phyloP scores from a whole-genome alignment of 1,140 invertebrate genomes.

The Lerema accius region DNA sequence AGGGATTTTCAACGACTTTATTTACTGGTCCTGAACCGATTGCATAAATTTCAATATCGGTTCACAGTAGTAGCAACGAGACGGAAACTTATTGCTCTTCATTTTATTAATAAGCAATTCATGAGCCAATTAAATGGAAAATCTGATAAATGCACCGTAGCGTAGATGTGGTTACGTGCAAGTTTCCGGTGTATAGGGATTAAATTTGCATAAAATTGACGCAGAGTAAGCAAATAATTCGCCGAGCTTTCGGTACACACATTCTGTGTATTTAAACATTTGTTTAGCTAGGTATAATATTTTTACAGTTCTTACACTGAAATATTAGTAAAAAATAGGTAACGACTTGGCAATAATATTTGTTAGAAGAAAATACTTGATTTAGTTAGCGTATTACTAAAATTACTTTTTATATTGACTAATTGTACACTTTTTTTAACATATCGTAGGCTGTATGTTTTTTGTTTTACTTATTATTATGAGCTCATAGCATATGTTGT shows the following conservation, averaged over 20 bases:
- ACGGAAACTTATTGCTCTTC: slow-evolving; percentile 47
- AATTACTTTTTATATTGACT: no score
- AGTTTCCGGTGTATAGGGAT: slow-evolving; percentile 11
- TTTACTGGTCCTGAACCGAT: slow-evolving; percentile 43
- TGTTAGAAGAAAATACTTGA: no score
- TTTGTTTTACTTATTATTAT: no score
- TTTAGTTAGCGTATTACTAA: no score
- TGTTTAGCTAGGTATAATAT: neutral
- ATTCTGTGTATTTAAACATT: neutral
- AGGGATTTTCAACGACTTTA: neutral
- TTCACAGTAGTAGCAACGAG: slow-evolving; percentile 30
- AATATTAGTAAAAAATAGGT: no score
- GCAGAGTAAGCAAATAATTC: slow-evolving; percentile 8
- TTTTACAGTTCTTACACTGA: neutral
- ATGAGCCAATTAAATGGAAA: slow-evolving; percentile 42
- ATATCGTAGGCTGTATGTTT: no score
- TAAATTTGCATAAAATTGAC: slow-evolving; percentile 21
- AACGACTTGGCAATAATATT: no score
- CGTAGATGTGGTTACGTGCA: slow-evolving; percentile 13
- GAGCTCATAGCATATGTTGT: no score
- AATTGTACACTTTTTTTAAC: no score
- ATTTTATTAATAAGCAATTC: slow-evolving; percentile 44
- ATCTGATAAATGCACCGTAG: slow-evolving; percentile 9
- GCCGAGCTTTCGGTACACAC: neutral
- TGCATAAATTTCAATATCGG: slow-evolving; percentile 68